Evolutionary conservation across 2,888 invertebrate genomes (phyloP).

Genomic region (Chrysotoxum bicinctum): DNA sequence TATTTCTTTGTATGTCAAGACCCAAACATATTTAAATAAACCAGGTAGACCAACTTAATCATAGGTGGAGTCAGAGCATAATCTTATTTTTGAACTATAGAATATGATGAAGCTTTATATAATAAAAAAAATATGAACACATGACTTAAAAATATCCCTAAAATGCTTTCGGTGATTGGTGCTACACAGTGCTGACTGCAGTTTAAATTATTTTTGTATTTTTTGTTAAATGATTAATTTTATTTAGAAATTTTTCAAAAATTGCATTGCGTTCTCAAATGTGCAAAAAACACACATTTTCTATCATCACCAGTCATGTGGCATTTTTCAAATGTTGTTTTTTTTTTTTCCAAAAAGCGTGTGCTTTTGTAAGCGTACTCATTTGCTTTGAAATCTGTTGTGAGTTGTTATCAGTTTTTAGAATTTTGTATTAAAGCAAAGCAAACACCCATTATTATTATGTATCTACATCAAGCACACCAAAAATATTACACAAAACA

Average conservation of each 20-base stretch:
- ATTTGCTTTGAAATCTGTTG: constrained; percentile 13
- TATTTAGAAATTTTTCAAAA: not conserved
- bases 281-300: not conserved
- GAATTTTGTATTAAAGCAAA: constrained; percentile 27
- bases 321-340: not conserved
- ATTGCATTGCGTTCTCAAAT: constrained; percentile 10
- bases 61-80: no score
- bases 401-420: not conserved
- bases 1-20: no score
- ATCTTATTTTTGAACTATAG: no score
- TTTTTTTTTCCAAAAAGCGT: not conserved
- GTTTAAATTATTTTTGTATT: not conserved
- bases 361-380: constrained; percentile 4
- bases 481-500: constrained; percentile 41
- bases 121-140: no score
- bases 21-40: no score
- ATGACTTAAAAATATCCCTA: no score
- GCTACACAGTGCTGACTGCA: not conserved
- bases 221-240: not conserved
- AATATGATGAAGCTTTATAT: no score
- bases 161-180: not conserved
- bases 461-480: constrained; percentile 63
- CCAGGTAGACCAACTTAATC: no score
- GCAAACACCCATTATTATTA: constrained; percentile 49
- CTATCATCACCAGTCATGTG: not conserved